Base-by-base conservation (phyloP, 2,113 vertebrate genomes). In the Engystomops pustulosus region DNA sequence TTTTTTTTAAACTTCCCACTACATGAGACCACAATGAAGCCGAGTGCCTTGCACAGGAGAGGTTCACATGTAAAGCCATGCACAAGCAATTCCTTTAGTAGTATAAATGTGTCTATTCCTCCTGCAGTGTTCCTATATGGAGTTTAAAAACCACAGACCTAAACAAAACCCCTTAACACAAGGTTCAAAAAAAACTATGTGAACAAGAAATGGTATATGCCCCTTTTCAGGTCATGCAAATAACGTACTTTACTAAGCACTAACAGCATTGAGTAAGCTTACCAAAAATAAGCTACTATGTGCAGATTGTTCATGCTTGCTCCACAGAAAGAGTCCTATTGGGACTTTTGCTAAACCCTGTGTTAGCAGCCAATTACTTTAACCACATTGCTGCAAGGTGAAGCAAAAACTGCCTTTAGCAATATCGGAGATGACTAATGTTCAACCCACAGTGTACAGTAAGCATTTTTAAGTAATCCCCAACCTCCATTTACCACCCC, bases 351-450 rank as follows among this genome's bases (percentile, higher is more conserved):
- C 34, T 60, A 79, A 58, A 79, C 30, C 27, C 62, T 68, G 41
- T 53, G 27, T 53, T 27, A 27, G 71, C 44, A 51, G 71, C 2
- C 71, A 75, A 75, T 75, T 75, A 75, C n/a, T 20, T 80, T 53
- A 80, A 36, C 41, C 44, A 45, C 30, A 14, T 0, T 67, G 8
- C 60, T 36, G 65, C 47, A 53, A 76, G 27, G 20, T 47, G 15
- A 75, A 49, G 71, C 44, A 20, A 53, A 71, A 51, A 74, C 44
- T 18, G 25, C 71, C 44, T 44, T 27, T 49, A 30, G 45, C 36
- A 71, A 71, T 30, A n/a, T 49, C 1, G 2, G 25, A 18, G 71
- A 49, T 74, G 44, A 74, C 23, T 74, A 8, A 23, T 49, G 44
- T 45, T 41, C 71, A 47, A n/a, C 23, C 41, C 15, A 27, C 70